Percentiles rank a stretch among this genome's conserved stretches.
Conservation (phyloP, 2,797 vertebrate genomes). For the Selene dorsalis region DNA sequence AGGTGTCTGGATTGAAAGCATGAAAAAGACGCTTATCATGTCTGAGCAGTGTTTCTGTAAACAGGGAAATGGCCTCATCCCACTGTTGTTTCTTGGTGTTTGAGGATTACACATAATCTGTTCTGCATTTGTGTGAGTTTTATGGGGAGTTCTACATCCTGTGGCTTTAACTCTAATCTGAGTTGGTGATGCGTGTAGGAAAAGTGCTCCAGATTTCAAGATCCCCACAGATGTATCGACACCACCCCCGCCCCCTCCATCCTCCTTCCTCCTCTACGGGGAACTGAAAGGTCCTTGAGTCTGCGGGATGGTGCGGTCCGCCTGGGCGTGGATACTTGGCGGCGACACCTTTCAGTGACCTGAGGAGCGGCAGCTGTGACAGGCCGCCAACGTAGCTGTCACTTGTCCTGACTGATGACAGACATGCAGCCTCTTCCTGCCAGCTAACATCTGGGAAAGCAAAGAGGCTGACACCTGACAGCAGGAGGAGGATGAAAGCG, state of each 20-base stretch:
- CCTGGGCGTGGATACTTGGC: conserved; percentile 14
- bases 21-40: conserved; percentile 1
- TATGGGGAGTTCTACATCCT: conserved; percentile 4
- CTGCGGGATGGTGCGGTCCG: not conserved
- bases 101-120: conserved; percentile 42
- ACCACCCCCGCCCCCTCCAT: not conserved
- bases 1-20: not conserved
- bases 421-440: conserved; percentile 69
- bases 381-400: conserved; percentile 71
- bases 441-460: conserved; percentile 72
- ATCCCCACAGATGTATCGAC: not conserved
- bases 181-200: conserved; percentile 6
- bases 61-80: not conserved
- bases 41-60: not conserved
- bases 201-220: not conserved
- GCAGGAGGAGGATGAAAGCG: conserved; percentile 29
- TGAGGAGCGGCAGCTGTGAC: conserved; percentile 77
- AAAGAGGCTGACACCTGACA: conserved; percentile 65
- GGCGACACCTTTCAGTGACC: conserved; percentile 66
- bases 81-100: conserved; percentile 3
- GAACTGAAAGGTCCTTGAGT: not conserved
- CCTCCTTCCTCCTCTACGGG: not conserved
- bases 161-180: conserved; percentile 19
- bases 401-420: conserved; percentile 78
- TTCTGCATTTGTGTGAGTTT: conserved; percentile 11